phyloP scores from a whole-genome alignment of 35 echinoderm and acorn worm species.

The Patiria miniata region DNA sequence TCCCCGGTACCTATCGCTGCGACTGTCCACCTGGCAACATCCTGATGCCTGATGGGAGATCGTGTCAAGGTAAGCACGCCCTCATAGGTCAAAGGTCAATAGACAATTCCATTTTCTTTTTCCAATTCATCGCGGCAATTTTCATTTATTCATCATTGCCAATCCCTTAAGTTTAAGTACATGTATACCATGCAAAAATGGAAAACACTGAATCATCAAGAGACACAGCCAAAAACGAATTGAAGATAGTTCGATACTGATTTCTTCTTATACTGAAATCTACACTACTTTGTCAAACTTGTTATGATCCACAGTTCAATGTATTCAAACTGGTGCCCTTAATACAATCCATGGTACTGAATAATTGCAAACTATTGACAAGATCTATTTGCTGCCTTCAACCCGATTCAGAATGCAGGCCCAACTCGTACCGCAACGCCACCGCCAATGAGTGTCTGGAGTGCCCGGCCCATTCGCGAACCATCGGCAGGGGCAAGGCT shows the following conservation, averaged over 20 bases:
- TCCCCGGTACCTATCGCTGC: neutral
- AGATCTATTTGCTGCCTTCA: neutral
- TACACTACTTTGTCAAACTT: too few relatives aligned
- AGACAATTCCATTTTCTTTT: neutral
- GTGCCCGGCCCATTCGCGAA: constrained; percentile 55
- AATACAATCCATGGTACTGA: too few relatives aligned
- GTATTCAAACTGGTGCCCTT: too few relatives aligned
- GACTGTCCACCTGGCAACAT: neutral
- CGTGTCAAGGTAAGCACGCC: neutral
- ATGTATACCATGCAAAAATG: too few relatives aligned
- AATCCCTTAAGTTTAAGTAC: too few relatives aligned
- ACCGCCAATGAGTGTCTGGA: constrained; percentile 39
- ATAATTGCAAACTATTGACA: neutral
- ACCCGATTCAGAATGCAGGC: constrained; percentile 35
- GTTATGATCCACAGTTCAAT: too few relatives aligned
- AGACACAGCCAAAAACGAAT: too few relatives aligned
- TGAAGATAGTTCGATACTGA: too few relatives aligned
- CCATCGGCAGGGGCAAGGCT: constrained; percentile 6
- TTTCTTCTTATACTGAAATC: too few relatives aligned
- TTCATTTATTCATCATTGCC: too few relatives aligned
- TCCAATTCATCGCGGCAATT: neutral
- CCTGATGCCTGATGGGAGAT: constrained; percentile 22
- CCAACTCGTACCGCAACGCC: constrained; percentile 44
- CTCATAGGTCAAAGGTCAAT: neutral
- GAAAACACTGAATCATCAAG: too few relatives aligned